Percentiles rank a stretch among this genome's conserved stretches.
These are phyloP conservation scores for Apantesis nais DNA, from an alignment of 2,888 invertebrate species.

Conservation along the genomic window DNA sequence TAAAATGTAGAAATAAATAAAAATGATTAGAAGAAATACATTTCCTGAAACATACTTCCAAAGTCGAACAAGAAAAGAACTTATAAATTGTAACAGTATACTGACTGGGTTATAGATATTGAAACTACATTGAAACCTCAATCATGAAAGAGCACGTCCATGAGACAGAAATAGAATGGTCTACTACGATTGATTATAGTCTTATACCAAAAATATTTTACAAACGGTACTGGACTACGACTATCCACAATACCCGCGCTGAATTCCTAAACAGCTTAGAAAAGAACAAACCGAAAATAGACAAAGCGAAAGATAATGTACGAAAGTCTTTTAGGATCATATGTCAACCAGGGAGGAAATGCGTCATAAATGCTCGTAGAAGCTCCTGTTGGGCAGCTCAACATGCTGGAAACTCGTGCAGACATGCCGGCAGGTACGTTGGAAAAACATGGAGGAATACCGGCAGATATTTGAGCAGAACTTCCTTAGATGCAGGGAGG, in stretches of 20 bases:
- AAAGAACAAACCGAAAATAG: background rate
- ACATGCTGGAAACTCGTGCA: background rate
- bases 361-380: background rate
- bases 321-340: background rate
- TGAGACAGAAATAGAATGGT: background rate
- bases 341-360: background rate
- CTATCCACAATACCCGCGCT: background rate
- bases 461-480: background rate
- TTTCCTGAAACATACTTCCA: background rate
- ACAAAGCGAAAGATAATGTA: background rate
- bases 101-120: background rate
- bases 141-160: background rate
- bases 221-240: background rate
- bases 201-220: background rate
- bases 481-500: background rate
- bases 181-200: background rate
- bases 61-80: background rate
- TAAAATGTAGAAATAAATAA: background rate
- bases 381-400: background rate
- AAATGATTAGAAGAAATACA: background rate
- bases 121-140: background rate
- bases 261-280: background rate
- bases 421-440: too few relatives aligned
- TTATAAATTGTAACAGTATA: background rate
- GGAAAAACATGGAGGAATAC: background rate